Evolutionary conservation across 1,140 invertebrate genomes (phyloP).

Genomic region (Zaprionus vittiger): DNA sequence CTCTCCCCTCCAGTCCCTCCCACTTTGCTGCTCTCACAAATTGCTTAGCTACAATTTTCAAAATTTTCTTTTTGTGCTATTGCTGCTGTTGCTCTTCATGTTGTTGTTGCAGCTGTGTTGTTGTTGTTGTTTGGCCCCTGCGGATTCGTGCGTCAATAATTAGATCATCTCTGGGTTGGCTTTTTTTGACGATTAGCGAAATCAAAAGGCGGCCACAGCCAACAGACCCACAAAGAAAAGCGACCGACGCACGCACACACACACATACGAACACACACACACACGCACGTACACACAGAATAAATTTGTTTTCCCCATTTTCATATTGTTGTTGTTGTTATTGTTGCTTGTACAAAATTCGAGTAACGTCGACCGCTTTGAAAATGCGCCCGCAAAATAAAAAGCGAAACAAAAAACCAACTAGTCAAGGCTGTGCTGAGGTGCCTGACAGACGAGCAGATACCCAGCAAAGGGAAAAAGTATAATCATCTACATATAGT

Average conservation of each 20-base stretch:
- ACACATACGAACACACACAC: conserved; percentile 12
- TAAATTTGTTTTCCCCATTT: conserved; percentile 42
- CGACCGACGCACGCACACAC: conserved; percentile 6
- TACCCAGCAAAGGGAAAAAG: not conserved
- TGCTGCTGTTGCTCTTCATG: conserved; percentile 13
- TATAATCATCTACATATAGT: too few species aligned
- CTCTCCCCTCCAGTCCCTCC: not conserved
- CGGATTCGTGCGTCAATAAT: conserved; percentile 80
- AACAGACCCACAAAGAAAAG: conserved; percentile 24
- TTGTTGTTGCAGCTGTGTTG: conserved; percentile 8
- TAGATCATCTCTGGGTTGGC: conserved; percentile 73
- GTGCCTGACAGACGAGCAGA: not conserved
- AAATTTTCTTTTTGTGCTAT: conserved; percentile 44
- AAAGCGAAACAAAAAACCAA: conserved; percentile 18
- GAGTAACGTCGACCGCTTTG: conserved; percentile 48
- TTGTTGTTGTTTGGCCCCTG: conserved; percentile 37
- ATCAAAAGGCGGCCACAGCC: conserved; percentile 71
- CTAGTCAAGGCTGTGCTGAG: not conserved
- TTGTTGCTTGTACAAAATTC: conserved; percentile 32
- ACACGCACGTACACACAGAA: conserved; percentile 13
- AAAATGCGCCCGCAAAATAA: conserved; percentile 48
- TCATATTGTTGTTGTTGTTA: conserved; percentile 19
- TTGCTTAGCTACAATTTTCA: conserved; percentile 50
- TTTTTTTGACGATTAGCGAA: conserved; percentile 77
- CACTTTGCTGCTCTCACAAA: conserved; percentile 43